These are phyloP conservation scores for Neoaliturus tenellus DNA, from an alignment of 2,888 invertebrate genomes.

Conservation along the genomic window DNA sequence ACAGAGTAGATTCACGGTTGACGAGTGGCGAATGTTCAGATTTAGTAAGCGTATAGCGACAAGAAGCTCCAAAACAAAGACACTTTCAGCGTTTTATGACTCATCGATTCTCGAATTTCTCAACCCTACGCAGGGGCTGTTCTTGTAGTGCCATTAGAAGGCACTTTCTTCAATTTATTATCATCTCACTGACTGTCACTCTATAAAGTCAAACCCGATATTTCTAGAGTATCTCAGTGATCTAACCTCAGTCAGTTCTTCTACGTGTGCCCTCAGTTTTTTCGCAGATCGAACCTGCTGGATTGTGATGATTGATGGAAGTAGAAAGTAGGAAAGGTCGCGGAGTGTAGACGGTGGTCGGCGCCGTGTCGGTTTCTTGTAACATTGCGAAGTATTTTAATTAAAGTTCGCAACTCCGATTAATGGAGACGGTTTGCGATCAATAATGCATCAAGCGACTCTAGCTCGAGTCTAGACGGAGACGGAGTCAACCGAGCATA, in stretches of 20 bases:
- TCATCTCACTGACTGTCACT: too few relatives aligned
- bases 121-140: too few relatives aligned
- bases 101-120: too few relatives aligned
- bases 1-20: too few relatives aligned
- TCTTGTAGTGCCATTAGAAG: too few relatives aligned
- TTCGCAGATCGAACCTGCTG: neutral
- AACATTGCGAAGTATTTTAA: constrained; percentile 42
- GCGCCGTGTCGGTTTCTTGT: constrained; percentile 45
- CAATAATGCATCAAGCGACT: constrained; percentile 46
- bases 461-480: constrained; percentile 11
- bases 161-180: too few relatives aligned
- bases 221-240: too few relatives aligned
- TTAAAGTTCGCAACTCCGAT: constrained; percentile 49
- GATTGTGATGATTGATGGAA: neutral
- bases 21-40: too few relatives aligned
- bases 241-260: neutral
- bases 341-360: neutral
- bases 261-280: neutral
- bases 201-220: too few relatives aligned
- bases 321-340: constrained; percentile 23
- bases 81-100: too few relatives aligned
- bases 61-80: too few relatives aligned
- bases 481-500: constrained; percentile 28
- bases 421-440: constrained; percentile 40
- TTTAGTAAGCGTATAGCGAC: too few relatives aligned